Evolutionary conservation across 2,888 invertebrate species (phyloP).

Genomic region (Arge pagana): DNA sequence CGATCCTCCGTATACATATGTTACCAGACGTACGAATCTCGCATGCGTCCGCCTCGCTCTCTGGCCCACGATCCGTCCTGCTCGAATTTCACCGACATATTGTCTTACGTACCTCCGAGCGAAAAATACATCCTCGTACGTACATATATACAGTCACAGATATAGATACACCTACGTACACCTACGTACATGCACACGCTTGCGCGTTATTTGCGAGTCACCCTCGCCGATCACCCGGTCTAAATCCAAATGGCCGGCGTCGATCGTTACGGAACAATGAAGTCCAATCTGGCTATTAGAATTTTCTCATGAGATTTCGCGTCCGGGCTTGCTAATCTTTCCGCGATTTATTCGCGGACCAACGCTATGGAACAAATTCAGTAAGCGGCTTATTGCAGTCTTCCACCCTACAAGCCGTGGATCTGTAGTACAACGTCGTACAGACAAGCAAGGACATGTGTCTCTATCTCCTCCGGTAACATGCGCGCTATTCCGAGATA

Average conservation of each 20-base stretch:
- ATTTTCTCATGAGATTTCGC: conserved; percentile 13
- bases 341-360: background rate
- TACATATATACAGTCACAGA: background rate
- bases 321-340: background rate
- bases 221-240: no score
- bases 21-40: no score
- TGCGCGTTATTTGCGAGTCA: no score
- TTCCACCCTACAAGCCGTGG: background rate
- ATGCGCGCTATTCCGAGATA: background rate
- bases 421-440: background rate
- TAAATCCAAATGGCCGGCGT: background rate
- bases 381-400: conserved; percentile 16
- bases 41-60: no score
- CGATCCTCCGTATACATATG: no score
- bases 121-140: no score
- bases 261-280: conserved; percentile 6
- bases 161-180: background rate
- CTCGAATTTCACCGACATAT: no score
- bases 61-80: no score
- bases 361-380: conserved; percentile 9
- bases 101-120: no score
- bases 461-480: background rate
- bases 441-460: conserved; percentile 3
- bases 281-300: conserved; percentile 15
- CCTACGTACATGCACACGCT: no score